phyloP scores from a whole-genome alignment of 1,140 invertebrate species.

The Muscidifurax raptorellus region DNA sequence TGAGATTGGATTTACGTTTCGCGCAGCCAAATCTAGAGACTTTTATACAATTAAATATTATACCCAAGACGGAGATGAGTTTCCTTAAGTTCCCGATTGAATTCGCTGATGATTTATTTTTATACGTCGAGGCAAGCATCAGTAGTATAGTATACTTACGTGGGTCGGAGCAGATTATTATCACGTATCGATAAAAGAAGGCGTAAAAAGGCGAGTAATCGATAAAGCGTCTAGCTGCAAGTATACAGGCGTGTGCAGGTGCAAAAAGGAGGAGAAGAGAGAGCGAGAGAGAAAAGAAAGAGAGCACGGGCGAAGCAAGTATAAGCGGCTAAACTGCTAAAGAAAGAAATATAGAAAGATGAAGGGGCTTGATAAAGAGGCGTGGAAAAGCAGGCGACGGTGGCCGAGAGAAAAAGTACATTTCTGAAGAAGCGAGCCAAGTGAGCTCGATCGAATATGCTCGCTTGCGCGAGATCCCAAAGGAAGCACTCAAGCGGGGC shows the following conservation, averaged over 20 bases:
- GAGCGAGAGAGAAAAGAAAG: not conserved
- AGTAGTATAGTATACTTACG: not conserved
- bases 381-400: slow-evolving; percentile 48
- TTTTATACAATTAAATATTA: not conserved
- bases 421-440: slow-evolving; percentile 41
- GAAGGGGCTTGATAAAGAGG: slow-evolving; percentile 30
- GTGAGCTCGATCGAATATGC: slow-evolving; percentile 50
- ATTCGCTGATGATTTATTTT: not conserved
- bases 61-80: not conserved
- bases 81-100: not conserved
- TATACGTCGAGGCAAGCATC: not conserved
- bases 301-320: slow-evolving; percentile 19
- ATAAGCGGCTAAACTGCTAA: slow-evolving; percentile 40
- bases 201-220: not conserved
- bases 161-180: not conserved
- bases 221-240: not conserved
- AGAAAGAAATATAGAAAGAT: slow-evolving; percentile 42
- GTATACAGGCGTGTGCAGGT: not conserved
- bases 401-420: slow-evolving; percentile 48
- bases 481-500: slow-evolving; percentile 68
- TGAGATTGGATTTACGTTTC: not conserved
- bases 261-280: slow-evolving; percentile 7
- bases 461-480: slow-evolving; percentile 64
- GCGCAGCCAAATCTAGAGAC: not conserved
- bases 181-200: not conserved